Evolutionary conservation across 2,797 vertebrate genomes (phyloP).

Genomic region (Rhyacichthys aspro): DNA sequence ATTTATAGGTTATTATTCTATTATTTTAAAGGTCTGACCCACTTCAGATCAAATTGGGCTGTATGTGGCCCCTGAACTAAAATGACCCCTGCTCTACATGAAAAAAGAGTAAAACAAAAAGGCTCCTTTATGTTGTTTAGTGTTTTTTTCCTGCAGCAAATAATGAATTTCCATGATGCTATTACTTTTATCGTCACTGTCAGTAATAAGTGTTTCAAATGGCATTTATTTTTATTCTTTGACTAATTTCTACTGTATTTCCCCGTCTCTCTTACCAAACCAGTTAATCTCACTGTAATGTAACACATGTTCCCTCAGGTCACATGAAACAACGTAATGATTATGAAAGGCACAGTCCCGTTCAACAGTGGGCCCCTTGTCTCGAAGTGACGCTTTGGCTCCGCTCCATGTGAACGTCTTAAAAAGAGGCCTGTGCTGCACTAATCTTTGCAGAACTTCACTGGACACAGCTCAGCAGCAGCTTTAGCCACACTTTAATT

Average conservation of each 20-base stretch:
- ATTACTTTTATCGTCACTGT: too few species aligned
- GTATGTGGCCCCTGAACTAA: too few species aligned
- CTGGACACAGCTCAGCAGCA: neutral
- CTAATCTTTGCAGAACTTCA: slow-evolving; percentile 66
- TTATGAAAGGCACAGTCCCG: slow-evolving; percentile 56
- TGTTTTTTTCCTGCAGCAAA: too few species aligned
- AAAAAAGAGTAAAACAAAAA: too few species aligned
- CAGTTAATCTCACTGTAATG: slow-evolving; percentile 23
- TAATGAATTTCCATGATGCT: too few species aligned
- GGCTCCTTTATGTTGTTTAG: too few species aligned
- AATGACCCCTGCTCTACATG: too few species aligned
- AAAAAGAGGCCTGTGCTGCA: slow-evolving; percentile 45
- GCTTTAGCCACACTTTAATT: neutral
- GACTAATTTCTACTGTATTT: neutral
- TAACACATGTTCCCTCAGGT: slow-evolving; percentile 26
- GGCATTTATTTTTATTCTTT: too few species aligned
- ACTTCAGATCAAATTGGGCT: too few species aligned
- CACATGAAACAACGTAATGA: slow-evolving; percentile 46
- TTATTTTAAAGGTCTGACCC: too few species aligned
- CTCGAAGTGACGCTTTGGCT: slow-evolving; percentile 32
- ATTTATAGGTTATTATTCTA: too few species aligned
- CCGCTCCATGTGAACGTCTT: slow-evolving; percentile 27
- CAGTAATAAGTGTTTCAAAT: too few species aligned
- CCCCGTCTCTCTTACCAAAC: slow-evolving; percentile 34
- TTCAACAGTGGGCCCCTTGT: slow-evolving; percentile 76